A percentile compares a stretch with the other conserved stretches of the same genome.
These are phyloP conservation scores for Phortica magna DNA, from an alignment of 2,888 invertebrate genomes.

Conservation along the genomic window DNA sequence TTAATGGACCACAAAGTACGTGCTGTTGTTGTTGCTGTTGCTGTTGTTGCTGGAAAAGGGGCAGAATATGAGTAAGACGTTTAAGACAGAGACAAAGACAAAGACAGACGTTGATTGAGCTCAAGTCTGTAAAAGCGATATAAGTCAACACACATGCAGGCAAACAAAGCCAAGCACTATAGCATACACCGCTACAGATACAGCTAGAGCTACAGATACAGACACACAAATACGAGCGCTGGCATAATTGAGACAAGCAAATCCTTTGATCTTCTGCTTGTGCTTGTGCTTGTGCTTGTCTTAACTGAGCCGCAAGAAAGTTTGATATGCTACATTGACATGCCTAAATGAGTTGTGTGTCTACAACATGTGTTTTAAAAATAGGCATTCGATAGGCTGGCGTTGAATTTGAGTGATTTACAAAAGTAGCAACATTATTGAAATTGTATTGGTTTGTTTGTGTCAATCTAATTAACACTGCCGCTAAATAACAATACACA, in stretches of 20 bases:
- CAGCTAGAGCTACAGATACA: no score
- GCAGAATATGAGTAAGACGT: no score
- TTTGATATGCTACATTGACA: no score
- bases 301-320: no score
- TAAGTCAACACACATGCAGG: background rate
- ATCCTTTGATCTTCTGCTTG: background rate
- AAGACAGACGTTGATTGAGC: background rate
- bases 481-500: no score
- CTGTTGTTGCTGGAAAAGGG: background rate
- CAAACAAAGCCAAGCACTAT: background rate
- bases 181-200: background rate
- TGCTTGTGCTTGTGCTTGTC: background rate
- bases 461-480: no score
- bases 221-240: background rate
- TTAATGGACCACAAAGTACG: background rate
- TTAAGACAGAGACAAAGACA: background rate
- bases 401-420: no score
- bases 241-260: background rate
- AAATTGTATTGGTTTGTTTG: no score
- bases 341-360: no score
- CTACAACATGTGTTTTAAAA: no score
- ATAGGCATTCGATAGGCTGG: no score
- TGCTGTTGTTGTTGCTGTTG: background rate
- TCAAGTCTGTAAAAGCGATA: background rate
- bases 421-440: no score